phyloP scores from a whole-genome alignment of 2,888 invertebrate genomes.

The Carterocephalus palaemon region DNA sequence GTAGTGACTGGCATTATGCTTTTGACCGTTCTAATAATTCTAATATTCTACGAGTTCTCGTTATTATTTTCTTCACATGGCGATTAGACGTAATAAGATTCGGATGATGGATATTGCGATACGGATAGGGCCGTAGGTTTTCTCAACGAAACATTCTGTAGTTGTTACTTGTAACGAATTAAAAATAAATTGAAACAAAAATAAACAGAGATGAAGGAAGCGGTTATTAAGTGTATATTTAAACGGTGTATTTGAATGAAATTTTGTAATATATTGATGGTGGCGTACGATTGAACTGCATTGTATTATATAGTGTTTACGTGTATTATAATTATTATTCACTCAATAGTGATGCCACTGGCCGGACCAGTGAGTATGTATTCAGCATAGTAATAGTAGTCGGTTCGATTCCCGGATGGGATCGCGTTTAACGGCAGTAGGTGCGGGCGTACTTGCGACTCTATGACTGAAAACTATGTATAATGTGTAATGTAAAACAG shows the following conservation, averaged over 20 bases:
- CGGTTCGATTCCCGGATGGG: slow-evolving; percentile 3
- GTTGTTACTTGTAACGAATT: slow-evolving; percentile 35
- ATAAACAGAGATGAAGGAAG: slow-evolving; percentile 27
- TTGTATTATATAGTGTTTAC: slow-evolving; percentile 62
- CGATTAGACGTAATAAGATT: too few relatives aligned
- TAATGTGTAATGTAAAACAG: too few relatives aligned
- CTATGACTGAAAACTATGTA: too few relatives aligned
- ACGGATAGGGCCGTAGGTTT: slow-evolving; percentile 25
- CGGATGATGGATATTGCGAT: background rate
- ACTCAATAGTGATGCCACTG: slow-evolving; percentile 41
- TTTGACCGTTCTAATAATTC: slow-evolving; percentile 5
- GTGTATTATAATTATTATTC: slow-evolving; percentile 48
- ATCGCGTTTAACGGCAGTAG: background rate
- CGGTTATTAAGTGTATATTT: slow-evolving; percentile 35
- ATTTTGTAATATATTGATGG: slow-evolving; percentile 38
- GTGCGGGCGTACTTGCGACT: too few relatives aligned
- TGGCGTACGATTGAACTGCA: slow-evolving; percentile 37
- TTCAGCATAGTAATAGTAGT: slow-evolving; percentile 15
- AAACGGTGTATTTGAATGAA: slow-evolving; percentile 32
- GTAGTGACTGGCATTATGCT: slow-evolving; percentile 36
- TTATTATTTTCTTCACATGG: too few relatives aligned
- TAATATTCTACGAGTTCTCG: too few relatives aligned
- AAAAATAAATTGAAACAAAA: slow-evolving; percentile 29
- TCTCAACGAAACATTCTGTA: slow-evolving; percentile 38
- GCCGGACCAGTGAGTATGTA: slow-evolving; percentile 50